Conservation (phyloP, 1,140 invertebrate species). For the Lethocerus indicus region DNA sequence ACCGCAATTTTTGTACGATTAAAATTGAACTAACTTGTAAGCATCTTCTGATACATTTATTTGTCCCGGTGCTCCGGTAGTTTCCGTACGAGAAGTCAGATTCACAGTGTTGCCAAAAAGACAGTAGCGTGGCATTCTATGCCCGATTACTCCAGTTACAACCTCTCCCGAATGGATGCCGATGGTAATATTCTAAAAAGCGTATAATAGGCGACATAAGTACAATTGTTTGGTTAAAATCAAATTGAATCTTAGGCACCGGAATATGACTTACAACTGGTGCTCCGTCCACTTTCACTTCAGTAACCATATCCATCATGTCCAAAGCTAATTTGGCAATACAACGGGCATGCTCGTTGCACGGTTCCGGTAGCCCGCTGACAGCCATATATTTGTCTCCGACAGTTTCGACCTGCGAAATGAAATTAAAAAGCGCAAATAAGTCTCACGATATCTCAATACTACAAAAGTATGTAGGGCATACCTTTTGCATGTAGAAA, state of each 20-base stretch:
- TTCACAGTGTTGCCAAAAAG: constrained; percentile 95
- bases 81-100: constrained; percentile 86
- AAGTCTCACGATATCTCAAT: too few species aligned
- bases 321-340: constrained; percentile 85
- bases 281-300: constrained; percentile 69
- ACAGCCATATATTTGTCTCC: constrained; percentile 99
- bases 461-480: too few species aligned
- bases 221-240: not conserved
- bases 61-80: constrained; percentile 73
- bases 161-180: constrained; percentile 93
- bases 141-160: constrained; percentile 90
- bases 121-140: constrained; percentile 93
- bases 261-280: constrained; percentile 53
- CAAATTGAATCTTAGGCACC: not conserved
- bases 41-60: constrained; percentile 92
- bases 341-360: constrained; percentile 77
- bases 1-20: too few species aligned
- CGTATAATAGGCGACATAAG: not conserved
- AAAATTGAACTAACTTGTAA: constrained; percentile 76
- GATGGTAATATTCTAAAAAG: constrained; percentile 74
- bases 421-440: constrained; percentile 91
- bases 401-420: constrained; percentile 87
- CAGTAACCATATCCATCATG: constrained; percentile 85
- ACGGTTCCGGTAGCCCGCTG: constrained; percentile 86
- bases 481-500: too few species aligned